Percentiles rank a stretch among this genome's conserved stretches.
Conservation (phyloP, 2,888 invertebrate species). For the Cryptocephalus primarius region DNA sequence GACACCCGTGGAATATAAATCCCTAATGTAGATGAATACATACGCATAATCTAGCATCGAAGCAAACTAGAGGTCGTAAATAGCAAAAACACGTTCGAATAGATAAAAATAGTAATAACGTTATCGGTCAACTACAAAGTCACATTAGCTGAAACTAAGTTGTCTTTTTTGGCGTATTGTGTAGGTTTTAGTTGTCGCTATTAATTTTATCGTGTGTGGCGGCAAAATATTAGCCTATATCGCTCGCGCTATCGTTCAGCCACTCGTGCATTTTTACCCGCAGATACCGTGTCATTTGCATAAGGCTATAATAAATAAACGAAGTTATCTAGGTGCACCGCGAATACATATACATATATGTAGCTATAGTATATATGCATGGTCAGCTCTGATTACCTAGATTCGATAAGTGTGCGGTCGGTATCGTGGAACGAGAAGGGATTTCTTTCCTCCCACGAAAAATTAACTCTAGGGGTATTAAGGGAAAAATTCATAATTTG, state of each 20-base stretch:
- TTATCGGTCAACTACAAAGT: slow-evolving; percentile 7
- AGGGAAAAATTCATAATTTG: too few relatives aligned
- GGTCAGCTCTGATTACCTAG: slow-evolving; percentile 31
- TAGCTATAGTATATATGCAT: slow-evolving; percentile 15
- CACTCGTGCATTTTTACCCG: slow-evolving; percentile 33
- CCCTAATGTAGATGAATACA: too few relatives aligned
- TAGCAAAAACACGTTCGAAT: slow-evolving; percentile 1
- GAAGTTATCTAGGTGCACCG: slow-evolving; percentile 33
- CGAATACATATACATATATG: slow-evolving; percentile 5
- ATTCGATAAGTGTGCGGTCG: slow-evolving; percentile 24
- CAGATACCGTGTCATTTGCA: slow-evolving; percentile 34
- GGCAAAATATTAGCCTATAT: slow-evolving; percentile 12
- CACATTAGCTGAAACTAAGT: slow-evolving; percentile 9
- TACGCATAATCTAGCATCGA: too few relatives aligned
- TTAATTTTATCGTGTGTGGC: slow-evolving; percentile 23
- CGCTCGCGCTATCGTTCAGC: slow-evolving; percentile 24
- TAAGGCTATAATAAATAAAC: slow-evolving; percentile 36
- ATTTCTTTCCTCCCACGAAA: too few relatives aligned
- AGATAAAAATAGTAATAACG: slow-evolving; percentile 8
- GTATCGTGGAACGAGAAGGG: too few relatives aligned
- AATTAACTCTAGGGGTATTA: too few relatives aligned
- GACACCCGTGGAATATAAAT: too few relatives aligned
- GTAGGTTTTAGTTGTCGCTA: slow-evolving; percentile 19
- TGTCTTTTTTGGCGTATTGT: slow-evolving; percentile 10
- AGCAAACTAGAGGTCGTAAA: too few relatives aligned